Evolutionary conservation across 2,888 invertebrate genomes (phyloP).

Genomic region (Nomada lathburiana): DNA sequence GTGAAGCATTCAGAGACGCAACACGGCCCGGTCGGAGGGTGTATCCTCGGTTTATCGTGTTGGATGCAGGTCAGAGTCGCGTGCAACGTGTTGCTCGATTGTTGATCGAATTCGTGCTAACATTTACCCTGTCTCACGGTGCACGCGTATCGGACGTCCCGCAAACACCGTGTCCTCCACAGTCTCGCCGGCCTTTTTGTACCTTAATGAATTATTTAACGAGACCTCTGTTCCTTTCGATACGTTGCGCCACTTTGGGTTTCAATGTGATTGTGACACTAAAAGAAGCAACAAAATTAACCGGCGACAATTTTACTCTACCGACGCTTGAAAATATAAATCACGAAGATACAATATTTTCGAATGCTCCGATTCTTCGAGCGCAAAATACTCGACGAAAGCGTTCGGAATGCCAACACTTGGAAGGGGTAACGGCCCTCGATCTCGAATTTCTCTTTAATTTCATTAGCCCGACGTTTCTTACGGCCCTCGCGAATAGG

Average conservation of each 20-base stretch:
- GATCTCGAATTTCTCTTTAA: conserved; percentile 36
- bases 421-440: conserved; percentile 21
- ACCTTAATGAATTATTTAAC: conserved; percentile 24
- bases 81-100: conserved; percentile 51
- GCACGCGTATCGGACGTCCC: conserved; percentile 27
- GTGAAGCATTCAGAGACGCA: neutral
- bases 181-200: conserved; percentile 15
- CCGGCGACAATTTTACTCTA: too few species aligned
- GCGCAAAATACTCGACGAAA: conserved; percentile 7
- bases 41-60: conserved; percentile 32
- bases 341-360: too few species aligned
- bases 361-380: neutral
- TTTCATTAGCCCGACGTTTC: conserved; percentile 42
- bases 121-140: conserved; percentile 26
- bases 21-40: neutral
- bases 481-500: conserved; percentile 13
- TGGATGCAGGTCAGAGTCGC: conserved; percentile 25
- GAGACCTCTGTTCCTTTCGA: neutral
- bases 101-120: conserved; percentile 36
- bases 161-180: conserved; percentile 11
- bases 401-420: neutral
- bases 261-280: neutral
- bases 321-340: too few species aligned
- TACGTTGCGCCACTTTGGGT: neutral
- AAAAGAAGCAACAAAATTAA: neutral